These are phyloP conservation scores for Aptenodytes forsteri DNA, from an alignment of 2,113 vertebrate genomes.

Conservation along the genomic window DNA sequence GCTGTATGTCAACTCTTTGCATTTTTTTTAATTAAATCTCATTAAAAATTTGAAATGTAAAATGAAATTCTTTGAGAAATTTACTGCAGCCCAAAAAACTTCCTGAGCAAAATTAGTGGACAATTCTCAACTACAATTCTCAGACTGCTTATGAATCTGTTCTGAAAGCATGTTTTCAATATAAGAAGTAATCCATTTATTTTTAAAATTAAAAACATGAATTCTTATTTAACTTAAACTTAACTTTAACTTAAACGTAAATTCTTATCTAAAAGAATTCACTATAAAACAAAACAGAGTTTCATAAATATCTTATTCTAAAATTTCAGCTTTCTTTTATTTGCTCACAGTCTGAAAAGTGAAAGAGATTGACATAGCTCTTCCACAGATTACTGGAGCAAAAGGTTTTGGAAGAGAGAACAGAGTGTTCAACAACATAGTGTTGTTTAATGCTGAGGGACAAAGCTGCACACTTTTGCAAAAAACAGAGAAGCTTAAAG, in stretches of 20 bases:
- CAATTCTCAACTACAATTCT: neutral
- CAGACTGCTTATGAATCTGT: neutral
- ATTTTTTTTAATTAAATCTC: neutral
- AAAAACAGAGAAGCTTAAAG: neutral
- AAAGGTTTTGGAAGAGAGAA: neutral
- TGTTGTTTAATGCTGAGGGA: neutral
- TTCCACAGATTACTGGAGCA: neutral
- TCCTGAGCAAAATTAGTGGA: neutral
- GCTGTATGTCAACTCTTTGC: neutral
- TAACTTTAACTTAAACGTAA: too few species aligned
- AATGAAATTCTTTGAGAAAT: neutral
- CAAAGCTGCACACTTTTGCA: neutral
- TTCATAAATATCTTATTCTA: neutral
- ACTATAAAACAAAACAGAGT: neutral
- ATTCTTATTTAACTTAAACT: too few species aligned
- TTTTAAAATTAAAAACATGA: neutral
- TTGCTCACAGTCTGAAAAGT: neutral
- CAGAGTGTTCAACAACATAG: neutral
- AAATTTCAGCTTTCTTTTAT: neutral
- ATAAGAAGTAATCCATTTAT: neutral
- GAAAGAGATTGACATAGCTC: neutral
- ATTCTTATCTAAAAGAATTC: neutral
- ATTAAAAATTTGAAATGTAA: neutral
- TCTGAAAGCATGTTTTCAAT: neutral
- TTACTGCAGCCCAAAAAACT: neutral